These are phyloP conservation scores for Hypanus sabinus DNA, from an alignment of 2,113 vertebrate species.

Conservation along the genomic window DNA sequence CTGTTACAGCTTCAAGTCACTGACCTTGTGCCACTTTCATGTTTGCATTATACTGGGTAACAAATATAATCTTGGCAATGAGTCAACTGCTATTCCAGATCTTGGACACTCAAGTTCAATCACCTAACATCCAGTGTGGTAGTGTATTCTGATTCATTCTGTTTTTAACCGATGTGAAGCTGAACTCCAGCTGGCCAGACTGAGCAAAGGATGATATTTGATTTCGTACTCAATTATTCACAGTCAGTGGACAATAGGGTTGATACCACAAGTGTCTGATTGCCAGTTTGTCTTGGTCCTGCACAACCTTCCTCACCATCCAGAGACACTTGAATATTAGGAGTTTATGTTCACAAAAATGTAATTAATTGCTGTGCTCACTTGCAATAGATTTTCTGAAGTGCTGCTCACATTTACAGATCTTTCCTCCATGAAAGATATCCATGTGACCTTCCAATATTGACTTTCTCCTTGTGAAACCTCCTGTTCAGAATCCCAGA, in stretches of 20 bases:
- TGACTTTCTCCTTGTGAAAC: not conserved
- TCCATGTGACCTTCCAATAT: too few species aligned
- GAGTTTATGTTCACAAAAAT: not conserved
- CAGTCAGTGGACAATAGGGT: not conserved
- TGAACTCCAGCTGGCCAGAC: not conserved
- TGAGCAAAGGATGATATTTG: conserved; percentile 4
- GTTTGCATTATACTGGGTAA: not conserved
- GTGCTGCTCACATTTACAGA: not conserved
- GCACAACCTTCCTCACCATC: not conserved
- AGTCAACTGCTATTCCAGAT: not conserved
- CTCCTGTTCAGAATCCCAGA: not conserved
- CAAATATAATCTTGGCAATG: not conserved
- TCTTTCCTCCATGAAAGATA: not conserved
- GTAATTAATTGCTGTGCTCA: not conserved
- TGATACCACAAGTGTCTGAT: not conserved
- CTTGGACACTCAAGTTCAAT: not conserved
- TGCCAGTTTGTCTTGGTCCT: not conserved
- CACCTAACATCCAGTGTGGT: not conserved
- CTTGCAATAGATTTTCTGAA: not conserved
- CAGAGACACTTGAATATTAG: not conserved
- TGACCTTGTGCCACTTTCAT: not conserved
- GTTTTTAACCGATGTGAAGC: not conserved
- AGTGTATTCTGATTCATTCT: not conserved
- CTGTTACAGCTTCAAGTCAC: not conserved
- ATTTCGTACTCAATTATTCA: not conserved